These are phyloP conservation scores for Aleiodes sp. DNA, from an alignment of 1,140 invertebrate genomes.

Conservation along the genomic window DNA sequence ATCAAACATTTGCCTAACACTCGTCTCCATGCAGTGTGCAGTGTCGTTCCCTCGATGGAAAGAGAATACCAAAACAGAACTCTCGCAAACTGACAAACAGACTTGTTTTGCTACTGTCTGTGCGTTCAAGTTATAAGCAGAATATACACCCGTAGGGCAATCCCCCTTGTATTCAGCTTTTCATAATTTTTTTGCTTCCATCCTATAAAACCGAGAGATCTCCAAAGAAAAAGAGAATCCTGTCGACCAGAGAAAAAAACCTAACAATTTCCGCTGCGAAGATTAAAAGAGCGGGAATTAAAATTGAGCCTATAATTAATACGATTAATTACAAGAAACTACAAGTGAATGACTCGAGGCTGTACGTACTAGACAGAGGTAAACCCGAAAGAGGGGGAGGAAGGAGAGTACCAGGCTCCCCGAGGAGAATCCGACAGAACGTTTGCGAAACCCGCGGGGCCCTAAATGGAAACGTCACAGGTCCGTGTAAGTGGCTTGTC, in stretches of 20 bases:
- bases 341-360: conserved; percentile 6
- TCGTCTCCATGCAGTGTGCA: conserved; percentile 47
- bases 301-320: conserved; percentile 55
- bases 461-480: conserved; percentile 66
- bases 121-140: too few relatives aligned
- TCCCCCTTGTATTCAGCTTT: conserved; percentile 19
- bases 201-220: not conserved
- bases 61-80: conserved; percentile 52
- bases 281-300: not conserved
- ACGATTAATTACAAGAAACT: conserved; percentile 41
- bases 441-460: conserved; percentile 34
- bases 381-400: not conserved
- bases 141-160: not conserved
- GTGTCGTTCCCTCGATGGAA: not conserved
- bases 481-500: conserved; percentile 66
- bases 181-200: not conserved
- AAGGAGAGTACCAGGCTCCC: conserved; percentile 34
- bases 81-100: conserved; percentile 1
- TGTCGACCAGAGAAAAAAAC: not conserved
- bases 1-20: conserved; percentile 66
- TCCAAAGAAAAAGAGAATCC: too few relatives aligned
- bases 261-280: conserved; percentile 42
- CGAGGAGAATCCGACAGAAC: conserved; percentile 26
- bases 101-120: not conserved
- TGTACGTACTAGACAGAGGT: not conserved